Evolutionary conservation across 2,888 invertebrate genomes (phyloP), one percentile per base, ranked within the genome.

Genomic region (Priocnemis perturbator): DNA sequence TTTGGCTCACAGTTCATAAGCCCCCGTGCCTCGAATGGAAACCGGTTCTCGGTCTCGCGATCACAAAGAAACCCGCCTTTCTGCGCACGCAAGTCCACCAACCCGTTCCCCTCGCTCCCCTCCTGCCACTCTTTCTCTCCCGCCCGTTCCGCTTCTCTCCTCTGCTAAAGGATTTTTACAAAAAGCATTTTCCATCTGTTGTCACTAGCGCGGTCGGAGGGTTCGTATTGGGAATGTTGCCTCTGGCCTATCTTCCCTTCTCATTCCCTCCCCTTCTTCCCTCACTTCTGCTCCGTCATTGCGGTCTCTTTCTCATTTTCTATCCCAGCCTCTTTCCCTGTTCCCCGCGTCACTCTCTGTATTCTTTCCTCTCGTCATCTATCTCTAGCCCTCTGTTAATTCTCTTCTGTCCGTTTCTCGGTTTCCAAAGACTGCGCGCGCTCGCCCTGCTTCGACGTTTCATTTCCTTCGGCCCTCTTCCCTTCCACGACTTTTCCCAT

Each of bases 1-100:
- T 81, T 83, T 81, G 81, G 83, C 82, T 85, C 84, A n/a, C n/a
- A 83, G 83, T 84, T 85, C 82, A 81, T 83, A 81, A 83, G 81
- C 77, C 75, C 67, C 69, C 69, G 67, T 61, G 71, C 75, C 77
- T 78, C 83, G 84, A 85, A 85, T 84, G 83, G 83, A 87, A 87
- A 86, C 86, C 86, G 86, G 86, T 86, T 87, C 79, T 78, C 45
- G 70, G 73, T 67, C 72, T 76, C 68, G 76, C 73, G 77, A 81
- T 82, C 83, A 83, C 84, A 83, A 84, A 84, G 84, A 84, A 82
- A 76, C 79, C 81, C 71, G 71, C 69, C 79, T 76, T 76, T 78
- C 80, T 74, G 60, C 74, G 76, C 76, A 65, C 71, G 62, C 75
- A 74, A 55, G 52, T 47, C 19, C 55, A 15, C 55, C 23, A 23